Evolutionary conservation across 2,797 vertebrate genomes (phyloP), one percentile per base, ranked within the genome.

Genomic region (Linurgus olivaceus): DNA sequence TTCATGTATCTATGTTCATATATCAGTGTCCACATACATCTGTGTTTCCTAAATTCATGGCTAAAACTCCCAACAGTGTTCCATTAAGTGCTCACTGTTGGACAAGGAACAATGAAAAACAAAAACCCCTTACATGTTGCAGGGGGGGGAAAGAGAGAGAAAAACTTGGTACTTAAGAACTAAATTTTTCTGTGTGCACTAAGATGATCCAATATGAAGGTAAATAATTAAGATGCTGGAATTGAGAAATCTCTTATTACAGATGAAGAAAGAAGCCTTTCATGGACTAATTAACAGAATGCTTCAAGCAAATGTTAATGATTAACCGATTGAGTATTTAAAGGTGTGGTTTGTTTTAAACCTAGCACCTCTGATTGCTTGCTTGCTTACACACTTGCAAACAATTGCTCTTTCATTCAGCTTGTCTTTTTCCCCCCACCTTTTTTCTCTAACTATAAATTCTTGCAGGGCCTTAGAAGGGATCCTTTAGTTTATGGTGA

Each of bases 321-420:
- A 93, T 91, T 91, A 93, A 88, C 70, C 54, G 16, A 83, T 21
- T 57, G 57, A 83, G 50, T 38, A 62, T 90, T 75, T 95, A 44
- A 90, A 94, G 90, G 91, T 88, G 87, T 88, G 88, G 73, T 57
- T 94, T 87, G 37, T 72, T 92, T 66, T 57, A 85, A 82, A 79
- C 42, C 35, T 35, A 52, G 33, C 82, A 86, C 72, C 70, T 90
- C 44, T 76, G 72, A 71, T 52, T 82, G 11, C 76, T 90, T 65
- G 12, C 63, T 75, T 90, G 51, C 52, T 73, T 37, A 26, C 17
- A 6, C 19, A 33, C 61, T 88, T 67, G n/a, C 38, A 65, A 86
- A 77, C 61, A 81, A 70, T 51, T 55, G 35, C 38, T 62, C 62
- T 75, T 91, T 95, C 37, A 6, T 58, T 44, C 47, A 75, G 29